These are phyloP conservation scores for Phrynocephalus vlangalii DNA, from an alignment of 2,797 vertebrate genomes.

Conservation along the genomic window DNA sequence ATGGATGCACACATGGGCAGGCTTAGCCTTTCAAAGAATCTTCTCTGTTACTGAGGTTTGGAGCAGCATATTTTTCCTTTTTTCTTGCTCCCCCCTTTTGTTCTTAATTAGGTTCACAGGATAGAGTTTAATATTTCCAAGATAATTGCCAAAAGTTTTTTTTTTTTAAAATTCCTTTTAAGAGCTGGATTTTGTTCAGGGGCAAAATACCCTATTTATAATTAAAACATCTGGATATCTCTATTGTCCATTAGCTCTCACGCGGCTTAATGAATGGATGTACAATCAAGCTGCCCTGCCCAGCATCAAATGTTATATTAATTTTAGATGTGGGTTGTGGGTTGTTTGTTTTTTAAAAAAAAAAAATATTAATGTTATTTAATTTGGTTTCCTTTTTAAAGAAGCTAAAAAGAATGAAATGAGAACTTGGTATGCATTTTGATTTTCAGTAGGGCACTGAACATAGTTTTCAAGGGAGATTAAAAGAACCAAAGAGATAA, in stretches of 20 bases:
- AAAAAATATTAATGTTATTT: neutral
- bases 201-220: neutral
- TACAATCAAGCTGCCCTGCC: neutral
- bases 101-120: neutral
- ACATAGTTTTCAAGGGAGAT: neutral
- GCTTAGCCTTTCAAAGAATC: slow-evolving; percentile 7
- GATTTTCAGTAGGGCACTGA: neutral
- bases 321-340: neutral
- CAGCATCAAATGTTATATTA: neutral
- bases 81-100: neutral
- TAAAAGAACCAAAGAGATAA: neutral
- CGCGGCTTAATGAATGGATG: neutral
- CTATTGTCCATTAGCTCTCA: neutral
- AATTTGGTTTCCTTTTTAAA: neutral
- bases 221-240: neutral
- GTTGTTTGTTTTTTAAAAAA: neutral
- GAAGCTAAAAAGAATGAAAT: neutral
- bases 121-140: neutral
- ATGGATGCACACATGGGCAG: no score
- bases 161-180: neutral
- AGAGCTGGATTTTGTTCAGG: neutral
- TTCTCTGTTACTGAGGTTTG: neutral
- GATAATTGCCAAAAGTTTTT: neutral
- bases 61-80: neutral
- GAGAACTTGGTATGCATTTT: no score